phyloP scores from a whole-genome alignment of 2,888 invertebrate genomes.

The Trichogramma evanescens region DNA sequence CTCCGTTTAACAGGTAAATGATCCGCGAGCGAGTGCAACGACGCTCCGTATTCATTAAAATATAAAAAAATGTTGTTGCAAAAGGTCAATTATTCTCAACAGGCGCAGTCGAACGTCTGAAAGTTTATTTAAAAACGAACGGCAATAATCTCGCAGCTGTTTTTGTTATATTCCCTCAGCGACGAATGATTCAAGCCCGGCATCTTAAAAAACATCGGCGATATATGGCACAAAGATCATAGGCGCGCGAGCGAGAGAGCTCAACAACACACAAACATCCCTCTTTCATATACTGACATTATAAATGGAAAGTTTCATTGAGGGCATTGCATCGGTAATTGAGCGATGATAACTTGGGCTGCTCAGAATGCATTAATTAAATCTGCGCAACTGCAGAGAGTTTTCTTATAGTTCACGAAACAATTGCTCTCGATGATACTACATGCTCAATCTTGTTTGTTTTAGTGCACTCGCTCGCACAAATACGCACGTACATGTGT shows the following conservation, averaged over 20 bases:
- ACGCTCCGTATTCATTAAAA: too few species aligned
- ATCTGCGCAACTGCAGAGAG: conserved; percentile 21
- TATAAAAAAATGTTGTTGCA: too few species aligned
- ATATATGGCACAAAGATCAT: not conserved
- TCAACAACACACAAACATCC: not conserved
- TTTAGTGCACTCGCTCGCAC: not conserved
- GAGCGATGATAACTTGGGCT: conserved; percentile 13
- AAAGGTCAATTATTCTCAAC: too few species aligned
- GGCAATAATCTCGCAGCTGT: too few species aligned
- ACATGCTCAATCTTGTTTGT: conserved; percentile 1
- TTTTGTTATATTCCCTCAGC: too few species aligned
- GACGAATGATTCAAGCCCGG: not conserved
- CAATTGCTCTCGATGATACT: not conserved
- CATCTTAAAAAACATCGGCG: conserved; percentile 9
- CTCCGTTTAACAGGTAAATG: too few species aligned
- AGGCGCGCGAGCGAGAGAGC: not conserved
- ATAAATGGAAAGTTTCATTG: conserved; percentile 36
- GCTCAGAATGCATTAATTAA: conserved; percentile 33
- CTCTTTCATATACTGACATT: conserved; percentile 1
- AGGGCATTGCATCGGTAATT: conserved; percentile 37
- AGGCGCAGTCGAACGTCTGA: too few species aligned
- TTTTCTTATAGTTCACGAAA: not conserved
- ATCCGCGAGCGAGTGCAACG: too few species aligned
- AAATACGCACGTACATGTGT: not conserved
- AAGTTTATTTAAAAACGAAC: too few species aligned